Conservation (phyloP, 2,888 invertebrate genomes). For the Cylindroiulus punctatus region DNA sequence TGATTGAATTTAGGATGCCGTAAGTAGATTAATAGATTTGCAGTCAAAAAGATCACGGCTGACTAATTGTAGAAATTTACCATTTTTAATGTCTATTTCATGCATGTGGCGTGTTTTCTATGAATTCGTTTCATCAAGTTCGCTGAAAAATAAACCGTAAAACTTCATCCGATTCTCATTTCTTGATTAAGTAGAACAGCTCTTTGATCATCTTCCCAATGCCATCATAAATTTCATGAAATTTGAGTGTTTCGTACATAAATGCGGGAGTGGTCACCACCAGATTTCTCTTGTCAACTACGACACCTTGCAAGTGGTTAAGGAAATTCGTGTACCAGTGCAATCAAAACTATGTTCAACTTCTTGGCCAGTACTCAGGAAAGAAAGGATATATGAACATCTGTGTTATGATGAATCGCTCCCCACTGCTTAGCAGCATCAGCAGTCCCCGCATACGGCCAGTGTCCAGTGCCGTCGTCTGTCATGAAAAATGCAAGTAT, state of each 20-base stretch:
- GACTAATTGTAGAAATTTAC: not conserved
- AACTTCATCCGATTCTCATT: conserved; percentile 3
- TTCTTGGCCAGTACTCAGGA: not conserved
- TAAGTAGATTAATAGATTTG: not conserved
- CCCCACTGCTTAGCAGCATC: conserved; percentile 69
- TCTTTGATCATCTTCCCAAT: conserved; percentile 69
- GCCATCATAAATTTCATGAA: conserved; percentile 69
- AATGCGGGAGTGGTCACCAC: conserved; percentile 71
- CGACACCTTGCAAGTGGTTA: conserved; percentile 65
- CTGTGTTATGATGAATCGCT: conserved; percentile 65
- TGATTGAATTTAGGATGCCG: too few species aligned
- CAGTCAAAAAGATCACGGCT: not conserved
- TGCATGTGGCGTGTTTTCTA: not conserved
- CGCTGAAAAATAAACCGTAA: conserved; percentile 31
- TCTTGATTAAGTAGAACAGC: conserved; percentile 61
- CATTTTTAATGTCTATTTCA: not conserved
- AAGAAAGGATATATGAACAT: conserved; percentile 65
- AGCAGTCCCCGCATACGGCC: conserved; percentile 69
- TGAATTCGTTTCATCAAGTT: not conserved
- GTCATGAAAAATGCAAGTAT: conserved; percentile 9
- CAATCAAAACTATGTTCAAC: not conserved
- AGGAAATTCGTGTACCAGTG: conserved; percentile 46
- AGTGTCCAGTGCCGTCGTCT: conserved; percentile 65
- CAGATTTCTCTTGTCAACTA: conserved; percentile 68
- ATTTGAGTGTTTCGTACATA: conserved; percentile 69